phyloP scores from a whole-genome alignment of 2,113 vertebrate genomes.

The Pelusios castaneus region DNA sequence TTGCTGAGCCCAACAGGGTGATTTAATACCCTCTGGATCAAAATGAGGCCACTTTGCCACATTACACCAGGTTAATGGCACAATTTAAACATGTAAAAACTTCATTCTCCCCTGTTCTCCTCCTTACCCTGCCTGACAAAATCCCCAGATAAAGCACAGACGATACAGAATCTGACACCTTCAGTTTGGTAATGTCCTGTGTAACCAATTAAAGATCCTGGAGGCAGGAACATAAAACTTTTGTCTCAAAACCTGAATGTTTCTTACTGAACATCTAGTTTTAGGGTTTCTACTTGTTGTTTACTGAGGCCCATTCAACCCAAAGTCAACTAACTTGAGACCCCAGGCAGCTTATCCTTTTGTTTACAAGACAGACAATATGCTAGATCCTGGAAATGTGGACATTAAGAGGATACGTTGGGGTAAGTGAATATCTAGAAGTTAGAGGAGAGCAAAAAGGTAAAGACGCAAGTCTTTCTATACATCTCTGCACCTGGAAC shows the following conservation, averaged over 20 bases:
- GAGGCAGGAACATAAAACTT: constrained; percentile 55
- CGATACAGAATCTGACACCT: constrained; percentile 16
- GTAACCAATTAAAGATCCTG: constrained; percentile 49
- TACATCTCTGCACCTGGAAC: not conserved
- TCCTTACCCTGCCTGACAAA: constrained; percentile 45
- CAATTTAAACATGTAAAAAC: not conserved
- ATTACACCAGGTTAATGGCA: not conserved
- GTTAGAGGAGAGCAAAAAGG: not conserved
- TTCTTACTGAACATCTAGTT: constrained; percentile 29
- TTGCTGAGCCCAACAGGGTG: not conserved
- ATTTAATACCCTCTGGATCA: not conserved
- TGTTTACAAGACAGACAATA: constrained; percentile 62
- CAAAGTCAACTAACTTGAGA: constrained; percentile 57
- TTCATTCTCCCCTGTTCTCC: not conserved
- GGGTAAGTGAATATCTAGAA: not conserved
- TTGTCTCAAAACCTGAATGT: constrained; percentile 14
- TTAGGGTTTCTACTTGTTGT: constrained; percentile 48
- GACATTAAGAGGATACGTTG: constrained; percentile 25
- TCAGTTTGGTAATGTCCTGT: constrained; percentile 38
- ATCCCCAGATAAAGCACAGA: constrained; percentile 65
- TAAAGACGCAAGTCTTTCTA: not conserved
- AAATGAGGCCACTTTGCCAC: not conserved
- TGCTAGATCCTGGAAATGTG: not conserved
- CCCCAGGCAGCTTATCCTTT: not conserved
- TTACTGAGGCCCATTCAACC: constrained; percentile 43